These are phyloP conservation scores for Strix aluco DNA, from an alignment of 2,113 vertebrate species.

Conservation along the genomic window DNA sequence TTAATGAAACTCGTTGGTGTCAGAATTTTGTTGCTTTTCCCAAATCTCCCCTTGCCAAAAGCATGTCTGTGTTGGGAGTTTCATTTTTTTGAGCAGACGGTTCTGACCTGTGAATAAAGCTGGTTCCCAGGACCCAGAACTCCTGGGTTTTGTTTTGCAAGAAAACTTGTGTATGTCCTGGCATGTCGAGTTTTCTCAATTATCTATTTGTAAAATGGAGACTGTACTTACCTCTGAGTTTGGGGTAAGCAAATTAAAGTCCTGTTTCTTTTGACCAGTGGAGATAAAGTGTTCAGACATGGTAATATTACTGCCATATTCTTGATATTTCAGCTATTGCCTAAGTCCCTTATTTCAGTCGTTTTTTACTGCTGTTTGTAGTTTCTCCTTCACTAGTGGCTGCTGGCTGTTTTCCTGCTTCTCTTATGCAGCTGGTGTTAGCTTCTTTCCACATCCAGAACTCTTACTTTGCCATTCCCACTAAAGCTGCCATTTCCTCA, in stretches of 20 bases:
- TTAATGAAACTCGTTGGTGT: rapidly evolving
- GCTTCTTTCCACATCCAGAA: background rate
- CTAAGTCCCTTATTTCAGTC: background rate
- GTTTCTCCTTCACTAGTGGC: background rate
- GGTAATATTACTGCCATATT: rapidly evolving
- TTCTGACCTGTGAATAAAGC: background rate
- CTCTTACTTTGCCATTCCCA: background rate
- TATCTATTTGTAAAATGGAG: background rate
- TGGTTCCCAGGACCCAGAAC: background rate
- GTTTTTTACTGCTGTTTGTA: background rate
- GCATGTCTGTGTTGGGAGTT: background rate
- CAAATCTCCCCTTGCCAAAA: background rate
- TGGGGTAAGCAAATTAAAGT: background rate
- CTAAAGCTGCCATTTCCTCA: conserved; percentile 28
- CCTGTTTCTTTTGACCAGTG: background rate
- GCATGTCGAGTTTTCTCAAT: background rate
- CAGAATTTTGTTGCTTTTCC: background rate
- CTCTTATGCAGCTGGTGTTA: background rate
- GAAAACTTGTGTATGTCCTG: background rate
- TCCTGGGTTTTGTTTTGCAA: background rate
- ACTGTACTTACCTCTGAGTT: background rate
- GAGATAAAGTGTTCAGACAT: background rate
- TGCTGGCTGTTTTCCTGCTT: background rate
- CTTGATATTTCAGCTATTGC: background rate
- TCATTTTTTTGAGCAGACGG: rapidly evolving